Percentiles rank a stretch among this genome's conserved stretches.
phyloP scores from a whole-genome alignment of 2,888 invertebrate species.

The Heteropelma amictum region DNA sequence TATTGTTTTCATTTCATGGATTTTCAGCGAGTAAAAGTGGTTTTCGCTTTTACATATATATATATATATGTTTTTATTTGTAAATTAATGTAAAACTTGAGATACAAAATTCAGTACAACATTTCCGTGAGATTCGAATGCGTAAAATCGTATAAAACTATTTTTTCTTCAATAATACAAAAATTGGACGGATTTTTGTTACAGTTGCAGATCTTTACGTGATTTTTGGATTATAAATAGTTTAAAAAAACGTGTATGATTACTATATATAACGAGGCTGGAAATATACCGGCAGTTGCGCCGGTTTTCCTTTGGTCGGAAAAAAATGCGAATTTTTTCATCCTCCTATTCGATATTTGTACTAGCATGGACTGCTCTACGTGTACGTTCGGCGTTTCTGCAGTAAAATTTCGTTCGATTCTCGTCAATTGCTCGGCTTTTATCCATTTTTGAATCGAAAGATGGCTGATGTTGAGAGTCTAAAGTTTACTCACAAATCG shows the following conservation, averaged over 20 bases:
- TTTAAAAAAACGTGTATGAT: constrained; percentile 24
- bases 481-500: too few relatives aligned
- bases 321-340: constrained; percentile 5
- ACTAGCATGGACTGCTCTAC: constrained; percentile 19
- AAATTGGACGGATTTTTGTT: constrained; percentile 53
- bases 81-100: constrained; percentile 38
- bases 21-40: neutral
- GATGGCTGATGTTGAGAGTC: too few relatives aligned
- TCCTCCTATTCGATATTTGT: constrained; percentile 35
- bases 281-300: too few relatives aligned
- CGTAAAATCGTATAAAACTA: constrained; percentile 51
- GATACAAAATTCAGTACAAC: constrained; percentile 27
- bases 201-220: constrained; percentile 33
- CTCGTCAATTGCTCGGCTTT: neutral
- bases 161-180: constrained; percentile 24
- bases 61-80: constrained; percentile 17
- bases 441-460: neutral
- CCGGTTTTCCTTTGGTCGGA: constrained; percentile 38
- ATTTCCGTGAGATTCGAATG: constrained; percentile 36
- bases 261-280: neutral
- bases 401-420: neutral
- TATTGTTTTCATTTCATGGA: neutral
- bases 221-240: constrained; percentile 8
- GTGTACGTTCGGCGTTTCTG: too few relatives aligned
- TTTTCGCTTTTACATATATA: too few relatives aligned